A percentile compares a stretch with the other conserved stretches of the same genome.
Evolutionary conservation across 2,797 vertebrate genomes (phyloP).

Genomic region (Eutrigla gurnardus): DNA sequence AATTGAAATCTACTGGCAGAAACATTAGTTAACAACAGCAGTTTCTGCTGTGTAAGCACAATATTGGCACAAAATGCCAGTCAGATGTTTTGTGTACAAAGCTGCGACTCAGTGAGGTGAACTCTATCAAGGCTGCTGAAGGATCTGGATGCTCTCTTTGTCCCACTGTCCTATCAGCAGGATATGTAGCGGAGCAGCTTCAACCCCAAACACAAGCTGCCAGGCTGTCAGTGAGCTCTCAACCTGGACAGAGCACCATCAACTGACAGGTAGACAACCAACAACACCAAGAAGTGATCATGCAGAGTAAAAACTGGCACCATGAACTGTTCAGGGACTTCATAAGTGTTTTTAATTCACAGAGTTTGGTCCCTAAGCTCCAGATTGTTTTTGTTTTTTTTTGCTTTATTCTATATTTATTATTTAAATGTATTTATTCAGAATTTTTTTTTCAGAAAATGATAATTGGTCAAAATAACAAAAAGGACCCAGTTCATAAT

Average conservation of each 20-base stretch:
- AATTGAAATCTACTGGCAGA: too few relatives aligned
- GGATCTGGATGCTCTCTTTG: slow-evolving; percentile 20
- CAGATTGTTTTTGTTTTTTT: not conserved
- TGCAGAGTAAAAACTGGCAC: not conserved
- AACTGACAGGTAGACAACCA: not conserved
- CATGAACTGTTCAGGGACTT: not conserved
- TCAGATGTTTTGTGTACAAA: not conserved
- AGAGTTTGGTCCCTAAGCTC: not conserved
- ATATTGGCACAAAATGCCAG: not conserved
- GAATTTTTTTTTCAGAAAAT: too few relatives aligned
- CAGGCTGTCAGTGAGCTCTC: not conserved
- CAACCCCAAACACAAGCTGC: slow-evolving; percentile 13
- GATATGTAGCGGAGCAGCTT: slow-evolving; percentile 43
- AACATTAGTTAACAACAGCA: too few relatives aligned
- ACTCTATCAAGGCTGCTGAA: slow-evolving; percentile 50
- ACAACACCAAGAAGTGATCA: not conserved
- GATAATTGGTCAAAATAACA: too few relatives aligned
- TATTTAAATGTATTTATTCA: too few relatives aligned
- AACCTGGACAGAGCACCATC: not conserved
- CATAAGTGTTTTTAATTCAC: not conserved
- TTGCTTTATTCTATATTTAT: too few relatives aligned
- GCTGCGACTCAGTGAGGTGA: not conserved
- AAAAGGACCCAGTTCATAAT: too few relatives aligned
- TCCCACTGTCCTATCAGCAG: slow-evolving; percentile 29
- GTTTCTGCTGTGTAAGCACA: not conserved